These are phyloP conservation scores for Marronus borbonicus DNA, from an alignment of 2,888 invertebrate genomes.

Conservation along the genomic window DNA sequence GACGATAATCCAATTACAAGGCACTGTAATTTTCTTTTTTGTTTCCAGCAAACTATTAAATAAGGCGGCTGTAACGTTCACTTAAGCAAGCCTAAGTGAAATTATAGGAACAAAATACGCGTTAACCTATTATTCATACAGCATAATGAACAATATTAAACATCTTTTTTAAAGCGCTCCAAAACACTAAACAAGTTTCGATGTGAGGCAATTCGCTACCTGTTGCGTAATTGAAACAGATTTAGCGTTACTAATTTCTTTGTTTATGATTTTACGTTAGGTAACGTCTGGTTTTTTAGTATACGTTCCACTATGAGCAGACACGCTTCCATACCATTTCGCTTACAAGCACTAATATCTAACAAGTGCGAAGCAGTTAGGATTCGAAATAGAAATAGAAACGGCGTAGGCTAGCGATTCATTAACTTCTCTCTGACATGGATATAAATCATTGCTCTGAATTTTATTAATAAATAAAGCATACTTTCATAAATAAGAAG, in stretches of 20 bases:
- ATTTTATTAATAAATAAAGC: constrained; percentile 8
- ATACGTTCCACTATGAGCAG: constrained; percentile 10
- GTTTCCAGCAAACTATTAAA: too few relatives aligned
- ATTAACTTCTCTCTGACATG: constrained; percentile 13
- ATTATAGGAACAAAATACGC: neutral
- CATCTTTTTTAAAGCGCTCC: constrained; percentile 18
- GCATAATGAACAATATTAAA: neutral
- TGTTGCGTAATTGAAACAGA: constrained; percentile 34
- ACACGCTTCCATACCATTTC: constrained; percentile 27
- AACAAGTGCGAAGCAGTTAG: neutral
- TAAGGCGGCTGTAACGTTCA: too few relatives aligned
- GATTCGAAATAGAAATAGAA: neutral
- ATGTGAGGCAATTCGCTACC: constrained; percentile 24
- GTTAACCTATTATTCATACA: neutral
- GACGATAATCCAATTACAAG: too few relatives aligned
- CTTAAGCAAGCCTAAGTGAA: neutral
- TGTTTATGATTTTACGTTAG: constrained; percentile 39
- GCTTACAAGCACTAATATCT: neutral
- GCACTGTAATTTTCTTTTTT: too few relatives aligned
- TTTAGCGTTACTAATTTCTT: constrained; percentile 39
- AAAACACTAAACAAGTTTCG: constrained; percentile 24
- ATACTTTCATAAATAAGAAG: too few relatives aligned
- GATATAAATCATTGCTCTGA: constrained; percentile 4
- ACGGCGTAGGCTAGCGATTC: neutral
- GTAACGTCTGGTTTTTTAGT: constrained; percentile 24